Conservation (phyloP, 2,888 invertebrate genomes). For the Prenolepis imparis region DNA sequence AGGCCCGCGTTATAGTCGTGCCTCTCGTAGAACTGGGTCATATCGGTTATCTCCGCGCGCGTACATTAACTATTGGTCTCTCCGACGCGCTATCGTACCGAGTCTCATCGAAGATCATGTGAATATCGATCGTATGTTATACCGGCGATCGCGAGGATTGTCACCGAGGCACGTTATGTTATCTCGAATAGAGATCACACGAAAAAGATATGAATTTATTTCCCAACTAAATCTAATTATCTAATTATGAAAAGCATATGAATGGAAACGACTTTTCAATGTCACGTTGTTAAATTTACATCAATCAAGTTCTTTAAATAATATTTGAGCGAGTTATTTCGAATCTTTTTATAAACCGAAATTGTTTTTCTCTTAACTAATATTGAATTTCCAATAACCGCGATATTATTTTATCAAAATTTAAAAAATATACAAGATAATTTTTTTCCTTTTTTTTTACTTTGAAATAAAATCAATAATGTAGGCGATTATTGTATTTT, state of each 20-base stretch:
- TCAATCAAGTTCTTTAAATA: neutral
- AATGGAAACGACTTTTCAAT: neutral
- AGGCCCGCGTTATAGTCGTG: constrained; percentile 47
- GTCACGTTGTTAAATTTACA: neutral
- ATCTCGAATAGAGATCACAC: neutral
- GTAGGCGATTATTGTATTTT: no score
- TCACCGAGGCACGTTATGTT: constrained; percentile 22
- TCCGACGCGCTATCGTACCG: constrained; percentile 30
- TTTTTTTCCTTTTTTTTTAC: neutral
- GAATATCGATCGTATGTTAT: constrained; percentile 44
- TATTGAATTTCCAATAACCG: neutral
- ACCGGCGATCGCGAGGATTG: constrained; percentile 37
- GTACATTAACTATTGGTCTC: constrained; percentile 52
- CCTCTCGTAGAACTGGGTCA: constrained; percentile 52
- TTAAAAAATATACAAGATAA: neutral
- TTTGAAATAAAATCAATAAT: neutral
- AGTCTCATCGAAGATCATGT: constrained; percentile 45
- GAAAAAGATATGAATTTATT: neutral
- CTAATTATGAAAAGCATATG: neutral
- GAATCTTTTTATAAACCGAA: neutral
- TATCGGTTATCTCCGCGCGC: constrained; percentile 49
- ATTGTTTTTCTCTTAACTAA: neutral
- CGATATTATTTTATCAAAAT: neutral
- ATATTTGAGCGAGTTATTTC: neutral
- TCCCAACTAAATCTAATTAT: neutral